These are phyloP conservation scores for Macrobrachium rosenbergii DNA, from an alignment of 1,140 invertebrate species.

Conservation along the genomic window DNA sequence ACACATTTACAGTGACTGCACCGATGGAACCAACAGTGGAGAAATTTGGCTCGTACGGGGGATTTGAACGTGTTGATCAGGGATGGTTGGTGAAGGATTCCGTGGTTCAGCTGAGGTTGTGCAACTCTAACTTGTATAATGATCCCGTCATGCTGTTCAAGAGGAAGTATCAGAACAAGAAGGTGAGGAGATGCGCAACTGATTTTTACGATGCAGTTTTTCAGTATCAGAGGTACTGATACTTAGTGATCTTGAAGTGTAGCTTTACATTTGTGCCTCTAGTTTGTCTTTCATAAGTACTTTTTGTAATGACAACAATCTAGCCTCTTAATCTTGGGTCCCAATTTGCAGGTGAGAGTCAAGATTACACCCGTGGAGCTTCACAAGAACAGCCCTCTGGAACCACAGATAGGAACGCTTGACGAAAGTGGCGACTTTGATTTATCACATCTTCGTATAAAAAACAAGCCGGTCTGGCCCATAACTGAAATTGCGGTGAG, in stretches of 20 bases:
- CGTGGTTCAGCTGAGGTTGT: conserved; percentile 87
- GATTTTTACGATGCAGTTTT: background rate
- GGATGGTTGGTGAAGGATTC: conserved; percentile 92
- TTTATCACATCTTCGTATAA: conserved; percentile 45
- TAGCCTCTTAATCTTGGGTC: no score
- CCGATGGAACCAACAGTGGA: conserved; percentile 46
- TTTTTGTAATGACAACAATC: no score
- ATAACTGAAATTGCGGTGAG: conserved; percentile 71
- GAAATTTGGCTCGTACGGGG: conserved; percentile 78
- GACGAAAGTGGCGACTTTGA: conserved; percentile 68
- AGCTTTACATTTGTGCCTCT: background rate
- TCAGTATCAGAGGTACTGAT: no score
- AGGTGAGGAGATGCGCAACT: conserved; percentile 73
- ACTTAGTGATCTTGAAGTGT: no score
- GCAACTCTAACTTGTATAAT: conserved; percentile 71
- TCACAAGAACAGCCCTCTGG: conserved; percentile 75
- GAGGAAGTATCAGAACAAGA: conserved; percentile 79
- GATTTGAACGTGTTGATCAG: conserved; percentile 77
- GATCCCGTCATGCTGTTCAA: conserved; percentile 88
- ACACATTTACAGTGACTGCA: conserved; percentile 14
- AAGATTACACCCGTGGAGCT: conserved; percentile 84
- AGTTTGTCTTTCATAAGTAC: background rate
- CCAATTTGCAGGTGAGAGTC: conserved; percentile 68
- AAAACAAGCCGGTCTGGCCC: conserved; percentile 67
- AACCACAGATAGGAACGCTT: conserved; percentile 69